These are phyloP conservation scores for Poeciliopsis turneri DNA, from an alignment of 2,797 vertebrate species.

Conservation along the genomic window DNA sequence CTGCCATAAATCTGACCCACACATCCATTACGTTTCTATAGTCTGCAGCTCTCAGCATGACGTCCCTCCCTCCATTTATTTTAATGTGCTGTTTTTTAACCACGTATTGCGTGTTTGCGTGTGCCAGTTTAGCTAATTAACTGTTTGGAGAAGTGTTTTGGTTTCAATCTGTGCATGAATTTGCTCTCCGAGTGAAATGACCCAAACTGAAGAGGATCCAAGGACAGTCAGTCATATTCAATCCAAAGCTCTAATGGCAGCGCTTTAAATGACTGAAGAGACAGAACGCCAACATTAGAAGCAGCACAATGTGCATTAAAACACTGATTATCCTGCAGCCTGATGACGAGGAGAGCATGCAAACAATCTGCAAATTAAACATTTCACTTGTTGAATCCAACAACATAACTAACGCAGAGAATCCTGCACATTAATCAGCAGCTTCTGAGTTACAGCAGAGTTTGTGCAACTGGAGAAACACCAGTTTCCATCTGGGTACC, in stretches of 20 bases:
- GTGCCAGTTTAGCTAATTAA: conserved; percentile 3
- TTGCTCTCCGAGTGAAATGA: conserved; percentile 3
- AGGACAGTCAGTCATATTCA: conserved; percentile 6
- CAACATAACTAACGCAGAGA: background rate
- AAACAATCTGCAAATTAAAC: background rate
- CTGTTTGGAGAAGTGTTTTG: conserved; percentile 1
- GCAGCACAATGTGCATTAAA: background rate
- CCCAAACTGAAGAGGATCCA: conserved; percentile 19
- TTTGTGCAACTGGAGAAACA: background rate
- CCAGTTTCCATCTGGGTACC: background rate
- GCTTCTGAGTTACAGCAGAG: background rate
- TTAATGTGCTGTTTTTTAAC: background rate
- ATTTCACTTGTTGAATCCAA: background rate
- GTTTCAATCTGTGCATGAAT: background rate
- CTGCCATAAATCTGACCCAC: conserved; percentile 65
- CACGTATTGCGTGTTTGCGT: background rate
- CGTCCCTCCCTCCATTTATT: conserved; percentile 7
- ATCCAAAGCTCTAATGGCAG: conserved; percentile 13
- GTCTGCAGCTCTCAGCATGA: conserved; percentile 35
- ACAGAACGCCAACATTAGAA: background rate
- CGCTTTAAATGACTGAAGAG: background rate
- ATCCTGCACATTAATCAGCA: background rate
- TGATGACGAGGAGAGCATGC: background rate
- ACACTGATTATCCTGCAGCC: conserved; percentile 3
- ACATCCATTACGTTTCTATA: conserved; percentile 57